These are phyloP conservation scores for Mormyrus proboscirostris DNA, from an alignment of 2,797 vertebrate species.

Conservation along the genomic window DNA sequence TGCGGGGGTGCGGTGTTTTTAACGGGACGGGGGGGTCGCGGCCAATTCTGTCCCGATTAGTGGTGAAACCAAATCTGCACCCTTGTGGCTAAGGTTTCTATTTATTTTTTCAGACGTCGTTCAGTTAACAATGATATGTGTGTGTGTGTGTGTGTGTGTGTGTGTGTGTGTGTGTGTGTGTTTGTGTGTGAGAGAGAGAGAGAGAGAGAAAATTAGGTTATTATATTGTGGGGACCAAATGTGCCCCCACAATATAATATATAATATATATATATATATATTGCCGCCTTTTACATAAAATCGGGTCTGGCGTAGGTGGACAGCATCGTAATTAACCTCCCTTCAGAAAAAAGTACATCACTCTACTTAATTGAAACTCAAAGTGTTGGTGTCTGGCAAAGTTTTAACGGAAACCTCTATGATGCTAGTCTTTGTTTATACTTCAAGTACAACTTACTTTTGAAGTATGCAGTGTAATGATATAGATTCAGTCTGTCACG, in stretches of 20 bases:
- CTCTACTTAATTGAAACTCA: not conserved
- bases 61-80: not conserved
- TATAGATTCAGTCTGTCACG: slow-evolving; percentile 36
- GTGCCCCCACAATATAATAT: too few species aligned
- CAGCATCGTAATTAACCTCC: not conserved
- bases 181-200: not conserved
- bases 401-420: slow-evolving; percentile 35
- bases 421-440: slow-evolving; percentile 49
- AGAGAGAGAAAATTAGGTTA: too few species aligned
- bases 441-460: slow-evolving; percentile 46
- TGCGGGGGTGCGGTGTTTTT: not conserved
- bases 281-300: not conserved
- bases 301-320: not conserved
- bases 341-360: not conserved
- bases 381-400: slow-evolving; percentile 26
- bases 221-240: too few species aligned
- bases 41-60: not conserved
- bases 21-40: not conserved
- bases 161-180: not conserved
- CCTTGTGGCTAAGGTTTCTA: not conserved
- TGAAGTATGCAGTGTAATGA: slow-evolving; percentile 58
- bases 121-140: not conserved
- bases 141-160: not conserved
- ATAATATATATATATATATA: not conserved
- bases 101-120: not conserved